Evolutionary conservation across 2,113 vertebrate species (phyloP).

Genomic region (Channa maculata): DNA sequence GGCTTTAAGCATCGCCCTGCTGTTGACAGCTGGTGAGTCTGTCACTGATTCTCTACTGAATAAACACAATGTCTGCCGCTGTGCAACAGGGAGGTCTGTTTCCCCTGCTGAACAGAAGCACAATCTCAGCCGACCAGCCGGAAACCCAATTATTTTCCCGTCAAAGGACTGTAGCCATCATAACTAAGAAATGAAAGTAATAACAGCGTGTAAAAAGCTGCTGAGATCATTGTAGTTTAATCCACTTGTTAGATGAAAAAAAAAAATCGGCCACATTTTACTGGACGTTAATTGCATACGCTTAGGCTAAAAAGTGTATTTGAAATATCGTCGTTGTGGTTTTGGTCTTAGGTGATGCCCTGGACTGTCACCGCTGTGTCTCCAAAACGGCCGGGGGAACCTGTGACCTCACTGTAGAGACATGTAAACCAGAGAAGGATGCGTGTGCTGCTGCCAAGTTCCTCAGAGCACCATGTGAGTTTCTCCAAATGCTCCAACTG

Average conservation of each 20-base stretch:
- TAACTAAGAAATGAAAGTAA: background rate
- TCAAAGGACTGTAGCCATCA: background rate
- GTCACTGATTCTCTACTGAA: constrained; percentile 67
- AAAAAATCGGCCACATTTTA: no score
- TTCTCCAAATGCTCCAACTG: background rate
- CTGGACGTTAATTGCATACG: no score
- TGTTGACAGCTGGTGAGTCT: constrained; percentile 79
- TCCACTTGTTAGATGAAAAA: no score
- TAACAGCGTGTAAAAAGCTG: background rate
- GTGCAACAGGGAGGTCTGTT: constrained; percentile 24
- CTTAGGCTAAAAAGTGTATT: no score
- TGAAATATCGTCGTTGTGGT: background rate
- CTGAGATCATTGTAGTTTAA: background rate
- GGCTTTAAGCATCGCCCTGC: constrained; percentile 60
- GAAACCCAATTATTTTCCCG: background rate
- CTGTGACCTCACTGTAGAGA: constrained; percentile 61
- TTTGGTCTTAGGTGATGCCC: constrained; percentile 65
- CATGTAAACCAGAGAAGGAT: constrained; percentile 70
- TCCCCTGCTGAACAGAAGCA: background rate
- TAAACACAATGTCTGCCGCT: constrained; percentile 42
- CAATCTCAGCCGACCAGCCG: background rate
- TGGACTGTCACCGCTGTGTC: constrained; percentile 74
- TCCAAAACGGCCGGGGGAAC: constrained; percentile 54
- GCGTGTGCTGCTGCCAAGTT: constrained; percentile 73
- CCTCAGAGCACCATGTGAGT: constrained; percentile 73